phyloP scores from a whole-genome alignment of 1,140 invertebrate genomes.

The Drosophila teissieri region DNA sequence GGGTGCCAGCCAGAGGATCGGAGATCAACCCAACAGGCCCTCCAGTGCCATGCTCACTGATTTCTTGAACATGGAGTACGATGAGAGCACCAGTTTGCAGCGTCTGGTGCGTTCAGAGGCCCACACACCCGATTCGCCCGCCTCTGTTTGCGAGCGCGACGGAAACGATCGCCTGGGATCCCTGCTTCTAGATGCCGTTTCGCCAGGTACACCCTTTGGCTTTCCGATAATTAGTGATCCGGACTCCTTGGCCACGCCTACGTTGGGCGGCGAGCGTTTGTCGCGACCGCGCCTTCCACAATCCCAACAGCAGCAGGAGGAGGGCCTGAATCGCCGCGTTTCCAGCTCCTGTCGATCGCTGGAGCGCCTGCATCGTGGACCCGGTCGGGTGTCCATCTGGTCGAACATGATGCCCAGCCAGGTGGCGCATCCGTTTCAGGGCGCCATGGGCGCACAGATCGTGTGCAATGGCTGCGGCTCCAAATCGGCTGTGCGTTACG shows the following conservation, averaged over 20 bases:
- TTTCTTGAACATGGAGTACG: slow-evolving; percentile 81
- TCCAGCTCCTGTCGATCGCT: slow-evolving; percentile 84
- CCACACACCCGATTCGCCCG: slow-evolving; percentile 82
- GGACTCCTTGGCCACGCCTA: slow-evolving; percentile 42
- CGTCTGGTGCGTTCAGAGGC: slow-evolving; percentile 82
- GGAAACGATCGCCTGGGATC: slow-evolving; percentile 47
- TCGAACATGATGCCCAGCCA: slow-evolving; percentile 85
- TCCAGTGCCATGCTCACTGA: slow-evolving; percentile 83
- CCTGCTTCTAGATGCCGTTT: slow-evolving; percentile 42
- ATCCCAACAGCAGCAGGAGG: slow-evolving; percentile 54
- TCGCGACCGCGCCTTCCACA: slow-evolving; percentile 59
- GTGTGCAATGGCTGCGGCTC: slow-evolving; percentile 92
- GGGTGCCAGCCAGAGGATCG: slow-evolving; percentile 38
- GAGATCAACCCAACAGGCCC: slow-evolving; percentile 72
- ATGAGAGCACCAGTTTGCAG: slow-evolving; percentile 75
- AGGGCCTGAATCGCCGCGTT: slow-evolving; percentile 69
- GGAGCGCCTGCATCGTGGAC: slow-evolving; percentile 83
- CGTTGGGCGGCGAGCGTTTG: slow-evolving; percentile 49
- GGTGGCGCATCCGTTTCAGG: slow-evolving; percentile 89
- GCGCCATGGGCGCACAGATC: slow-evolving; percentile 93
- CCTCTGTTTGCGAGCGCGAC: slow-evolving; percentile 78
- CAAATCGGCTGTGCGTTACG: slow-evolving; percentile 94
- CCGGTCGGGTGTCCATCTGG: slow-evolving; percentile 82
- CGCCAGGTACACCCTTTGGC: slow-evolving; percentile 54
- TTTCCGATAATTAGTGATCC: slow-evolving; percentile 45